Base-by-base conservation (phyloP, 2,797 vertebrate species). In the Tapirus indicus region DNA sequence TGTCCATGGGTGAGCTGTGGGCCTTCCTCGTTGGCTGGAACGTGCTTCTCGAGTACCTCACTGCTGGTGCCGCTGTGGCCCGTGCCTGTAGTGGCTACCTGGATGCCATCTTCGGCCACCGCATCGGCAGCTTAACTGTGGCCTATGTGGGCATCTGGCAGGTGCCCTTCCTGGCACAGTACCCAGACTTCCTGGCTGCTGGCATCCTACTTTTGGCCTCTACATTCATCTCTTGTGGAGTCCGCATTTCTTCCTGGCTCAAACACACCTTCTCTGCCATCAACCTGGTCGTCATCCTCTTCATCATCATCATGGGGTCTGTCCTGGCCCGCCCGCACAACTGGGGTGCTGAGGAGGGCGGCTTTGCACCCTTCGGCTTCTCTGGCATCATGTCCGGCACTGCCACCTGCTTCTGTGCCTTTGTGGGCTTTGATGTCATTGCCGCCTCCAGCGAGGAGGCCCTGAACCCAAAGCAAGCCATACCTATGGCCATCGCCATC, bases 21-120 rank as follows among this genome's bases (percentile, higher is more conserved):
- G 99, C 99, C 85, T 99, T 99, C 97, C 99, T 99, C 71, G 99
- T 99, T 0, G 99, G 99, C 86, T 99, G 99, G 99, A 99, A 99
- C 0, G 99, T 99, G 78, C 99, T 99, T 92, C 98, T 99, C 90
- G 99, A 99, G 98, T 99, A 99, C 96, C 99, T 99, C 99, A 99
- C 99, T 0, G 99, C 99, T 0, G 99, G 99, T 0, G 99, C 99
- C 0, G 99, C 99, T 0, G 99, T 99, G 90, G 99, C 99, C n/a
- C 99, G 99, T 4, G 99, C 99, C 16, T 99, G 99, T 99, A 99
- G 99, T 0, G 99, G 99, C 94, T 99, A 99, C 96, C 98, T 99
- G 98, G 99, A 99, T 96, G 99, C 99, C 56, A 99, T 99, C 97
- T 99, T 99, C 93, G 99, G 99, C 98, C 99, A 99, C 87, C 99